Base-by-base conservation (phyloP, 2,797 vertebrate species). In the Rhabdophis nuchalis region DNA sequence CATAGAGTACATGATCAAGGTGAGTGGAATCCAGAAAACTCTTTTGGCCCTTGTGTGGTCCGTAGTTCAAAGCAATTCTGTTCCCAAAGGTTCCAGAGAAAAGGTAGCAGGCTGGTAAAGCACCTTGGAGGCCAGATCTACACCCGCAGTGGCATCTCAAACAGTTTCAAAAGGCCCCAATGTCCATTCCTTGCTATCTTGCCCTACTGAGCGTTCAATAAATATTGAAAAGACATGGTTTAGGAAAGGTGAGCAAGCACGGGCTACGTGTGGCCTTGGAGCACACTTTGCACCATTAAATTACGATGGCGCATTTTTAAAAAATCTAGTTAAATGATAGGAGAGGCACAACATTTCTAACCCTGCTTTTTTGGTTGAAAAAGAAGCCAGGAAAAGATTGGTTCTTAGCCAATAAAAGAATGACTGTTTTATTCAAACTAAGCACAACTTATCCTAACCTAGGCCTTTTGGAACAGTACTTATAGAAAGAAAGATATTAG, bases 1-100 rank as follows among this genome's bases (percentile, higher is more conserved):
- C 90, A 99, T 99, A 0, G 99, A 99, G 97, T 99, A 99, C 97
- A 99, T 99, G 99, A 99, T 99, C 94, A 99, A 99, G 99, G 99
- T 99, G 41, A 18, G 97, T 61, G 53, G 72, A 27, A 6, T 18
- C 87, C 92, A 82, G 1, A 7, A 56, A 4, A 36, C 14, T 9
- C 25, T n/a, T 5, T 53, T 4, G 27, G 0, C 29, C 50, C 29
- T 53, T 53, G n/a, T 18, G 1, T 16, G 50, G 50, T 54, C 29
- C 29, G 18, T 52, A n/a, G 50, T 53, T 12, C 52, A n/a, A 52
- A 86, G 85, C 85, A 86, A 18, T 16, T 29, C 14, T 50, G 58
- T 64, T 20, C 27, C 9, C 20, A 61, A 50, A 29, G 20, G 5
- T 50, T 50, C 88, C 53, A 52, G 60, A 18, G 27, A 27, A 8